phyloP scores from a whole-genome alignment of 2,113 vertebrate species.

The Terrapene triunguis region DNA sequence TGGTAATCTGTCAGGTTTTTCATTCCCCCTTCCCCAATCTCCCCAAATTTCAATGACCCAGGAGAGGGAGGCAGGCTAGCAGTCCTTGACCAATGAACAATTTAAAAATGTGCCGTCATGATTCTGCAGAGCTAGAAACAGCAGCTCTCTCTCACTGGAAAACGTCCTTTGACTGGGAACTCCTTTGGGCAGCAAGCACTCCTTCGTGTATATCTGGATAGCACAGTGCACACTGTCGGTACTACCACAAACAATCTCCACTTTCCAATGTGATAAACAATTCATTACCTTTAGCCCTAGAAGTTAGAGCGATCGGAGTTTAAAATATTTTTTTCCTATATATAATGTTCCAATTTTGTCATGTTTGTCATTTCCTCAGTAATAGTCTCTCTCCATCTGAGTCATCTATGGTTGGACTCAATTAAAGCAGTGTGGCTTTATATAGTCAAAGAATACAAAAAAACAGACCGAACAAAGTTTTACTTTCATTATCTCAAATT shows the following conservation, averaged over 20 bases:
- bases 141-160: not conserved
- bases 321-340: not conserved
- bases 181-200: not conserved
- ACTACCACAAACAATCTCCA: not conserved
- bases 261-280: not conserved
- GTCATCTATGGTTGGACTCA: not conserved
- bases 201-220: not conserved
- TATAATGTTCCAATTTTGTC: not conserved
- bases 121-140: not conserved
- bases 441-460: not conserved
- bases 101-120: not conserved
- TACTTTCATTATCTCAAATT: not conserved
- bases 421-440: not conserved
- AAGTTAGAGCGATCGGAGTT: not conserved
- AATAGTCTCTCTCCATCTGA: not conserved
- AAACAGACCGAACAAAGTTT: not conserved
- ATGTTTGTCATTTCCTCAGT: not conserved
- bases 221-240: not conserved
- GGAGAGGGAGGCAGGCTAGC: rapidly evolving
- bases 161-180: not conserved
- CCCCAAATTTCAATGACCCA: not conserved
- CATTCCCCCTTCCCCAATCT: not conserved
- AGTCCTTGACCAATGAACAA: not conserved
- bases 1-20: not conserved
- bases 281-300: not conserved